phyloP scores from a whole-genome alignment of 2,888 invertebrate genomes.

The Zygaena filipendulae region DNA sequence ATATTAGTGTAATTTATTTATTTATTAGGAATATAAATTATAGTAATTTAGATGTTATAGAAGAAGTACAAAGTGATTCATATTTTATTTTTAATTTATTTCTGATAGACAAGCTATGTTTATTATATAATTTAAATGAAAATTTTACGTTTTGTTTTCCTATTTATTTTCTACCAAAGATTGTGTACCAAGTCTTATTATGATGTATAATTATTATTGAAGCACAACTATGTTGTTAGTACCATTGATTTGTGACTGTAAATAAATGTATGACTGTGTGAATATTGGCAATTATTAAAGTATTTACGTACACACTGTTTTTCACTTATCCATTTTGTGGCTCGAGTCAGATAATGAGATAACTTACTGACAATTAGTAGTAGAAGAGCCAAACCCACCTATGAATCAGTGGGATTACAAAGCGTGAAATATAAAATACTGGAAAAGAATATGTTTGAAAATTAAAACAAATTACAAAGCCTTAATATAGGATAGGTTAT shows the following conservation, averaged over 20 bases:
- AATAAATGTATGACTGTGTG: constrained; percentile 60
- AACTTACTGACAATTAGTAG: too few species aligned
- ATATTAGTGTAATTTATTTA: too few species aligned
- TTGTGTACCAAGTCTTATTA: constrained; percentile 24
- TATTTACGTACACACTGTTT: constrained; percentile 48
- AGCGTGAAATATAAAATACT: too few species aligned
- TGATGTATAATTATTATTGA: constrained; percentile 30
- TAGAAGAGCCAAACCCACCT: too few species aligned
- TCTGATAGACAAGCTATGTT: constrained; percentile 21
- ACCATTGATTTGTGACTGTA: constrained; percentile 54
- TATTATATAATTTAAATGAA: constrained; percentile 28
- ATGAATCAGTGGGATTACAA: too few species aligned
- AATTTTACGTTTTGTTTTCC: constrained; percentile 23
- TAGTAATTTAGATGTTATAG: too few species aligned
- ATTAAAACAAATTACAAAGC: too few species aligned
- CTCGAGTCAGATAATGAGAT: too few species aligned
- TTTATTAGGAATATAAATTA: too few species aligned
- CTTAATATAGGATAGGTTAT: too few species aligned
- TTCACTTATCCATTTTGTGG: too few species aligned
- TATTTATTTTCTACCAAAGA: constrained; percentile 26
- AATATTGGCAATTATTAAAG: constrained; percentile 62
- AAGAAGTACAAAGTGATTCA: constrained; percentile 27
- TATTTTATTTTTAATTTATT: constrained; percentile 25
- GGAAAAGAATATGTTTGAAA: too few species aligned
- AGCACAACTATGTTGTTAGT: constrained; percentile 63